Conservation (phyloP, 2,888 invertebrate genomes). For the Parnassius mnemosyne region DNA sequence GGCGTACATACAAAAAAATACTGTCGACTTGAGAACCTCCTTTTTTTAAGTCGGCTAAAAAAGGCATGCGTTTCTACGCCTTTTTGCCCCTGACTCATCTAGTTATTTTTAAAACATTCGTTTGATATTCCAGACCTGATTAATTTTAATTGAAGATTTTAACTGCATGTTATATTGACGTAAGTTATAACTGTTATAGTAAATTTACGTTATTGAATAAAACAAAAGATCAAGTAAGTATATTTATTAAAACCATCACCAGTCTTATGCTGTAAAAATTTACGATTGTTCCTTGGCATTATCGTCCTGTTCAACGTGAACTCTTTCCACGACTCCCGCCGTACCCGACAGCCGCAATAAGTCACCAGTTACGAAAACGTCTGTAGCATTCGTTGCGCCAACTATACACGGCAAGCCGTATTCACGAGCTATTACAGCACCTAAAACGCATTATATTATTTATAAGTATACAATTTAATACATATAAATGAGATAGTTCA, state of each 20-base stretch:
- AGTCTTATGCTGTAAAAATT: neutral
- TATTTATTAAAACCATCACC: slow-evolving; percentile 3
- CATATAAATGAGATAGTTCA: no score
- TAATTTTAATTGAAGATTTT: no score
- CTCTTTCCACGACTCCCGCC: slow-evolving; percentile 64
- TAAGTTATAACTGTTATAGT: neutral
- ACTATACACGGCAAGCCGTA: slow-evolving; percentile 91
- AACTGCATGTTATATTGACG: neutral
- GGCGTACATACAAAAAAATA: no score
- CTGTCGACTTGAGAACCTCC: no score
- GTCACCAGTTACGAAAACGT: slow-evolving; percentile 85
- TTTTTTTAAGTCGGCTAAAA: no score
- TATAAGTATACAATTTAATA: no score
- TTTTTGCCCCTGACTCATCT: no score
- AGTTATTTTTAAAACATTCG: no score
- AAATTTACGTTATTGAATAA: neutral
- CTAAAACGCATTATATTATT: slow-evolving; percentile 52
- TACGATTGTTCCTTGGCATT: neutral
- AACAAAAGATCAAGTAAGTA: neutral
- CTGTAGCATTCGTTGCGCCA: slow-evolving; percentile 85
- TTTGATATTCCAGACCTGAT: no score
- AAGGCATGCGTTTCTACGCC: no score
- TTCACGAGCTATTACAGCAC: slow-evolving; percentile 91
- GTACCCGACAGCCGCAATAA: slow-evolving; percentile 74
- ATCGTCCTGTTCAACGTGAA: slow-evolving; percentile 38